These are phyloP conservation scores for Platycheirus rosarum DNA, from an alignment of 2,888 invertebrate genomes.

Conservation along the genomic window DNA sequence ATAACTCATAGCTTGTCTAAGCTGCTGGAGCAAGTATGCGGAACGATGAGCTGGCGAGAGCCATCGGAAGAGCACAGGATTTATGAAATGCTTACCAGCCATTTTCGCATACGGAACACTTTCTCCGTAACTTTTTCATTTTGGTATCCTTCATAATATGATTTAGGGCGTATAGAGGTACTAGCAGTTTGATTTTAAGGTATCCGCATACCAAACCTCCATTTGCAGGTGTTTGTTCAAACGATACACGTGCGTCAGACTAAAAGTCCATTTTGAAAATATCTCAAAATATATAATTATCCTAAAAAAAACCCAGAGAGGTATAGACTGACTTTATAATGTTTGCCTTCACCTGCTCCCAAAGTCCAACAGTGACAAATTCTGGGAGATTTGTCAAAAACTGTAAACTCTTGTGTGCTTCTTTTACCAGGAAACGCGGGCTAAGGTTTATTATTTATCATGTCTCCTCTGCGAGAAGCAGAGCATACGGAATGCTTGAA, in stretches of 20 bases:
- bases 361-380: conserved; percentile 64
- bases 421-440: conserved; percentile 24
- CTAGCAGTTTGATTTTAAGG: conserved; percentile 13
- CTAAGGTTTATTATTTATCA: conserved; percentile 60
- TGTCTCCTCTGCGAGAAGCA: conserved; percentile 35
- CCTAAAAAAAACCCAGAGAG: conserved; percentile 1
- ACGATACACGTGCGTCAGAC: conserved; percentile 15
- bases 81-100: conserved; percentile 5
- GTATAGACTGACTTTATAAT: conserved; percentile 1
- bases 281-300: conserved; percentile 38
- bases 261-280: conserved; percentile 34
- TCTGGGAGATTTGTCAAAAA: conserved; percentile 59
- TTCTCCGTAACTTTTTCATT: conserved; percentile 26
- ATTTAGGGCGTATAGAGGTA: not conserved
- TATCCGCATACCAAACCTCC: conserved; percentile 9
- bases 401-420: conserved; percentile 14
- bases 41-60: not conserved
- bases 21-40: not conserved
- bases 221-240: conserved; percentile 25
- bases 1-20: conserved; percentile 50
- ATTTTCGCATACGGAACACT: conserved; percentile 22
- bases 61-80: conserved; percentile 9
- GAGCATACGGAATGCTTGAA: conserved; percentile 61
- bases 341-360: conserved; percentile 43
- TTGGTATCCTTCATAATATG: not conserved